Evolutionary conservation across 2,888 invertebrate genomes (phyloP).

Genomic region (Masnerella sp.): DNA sequence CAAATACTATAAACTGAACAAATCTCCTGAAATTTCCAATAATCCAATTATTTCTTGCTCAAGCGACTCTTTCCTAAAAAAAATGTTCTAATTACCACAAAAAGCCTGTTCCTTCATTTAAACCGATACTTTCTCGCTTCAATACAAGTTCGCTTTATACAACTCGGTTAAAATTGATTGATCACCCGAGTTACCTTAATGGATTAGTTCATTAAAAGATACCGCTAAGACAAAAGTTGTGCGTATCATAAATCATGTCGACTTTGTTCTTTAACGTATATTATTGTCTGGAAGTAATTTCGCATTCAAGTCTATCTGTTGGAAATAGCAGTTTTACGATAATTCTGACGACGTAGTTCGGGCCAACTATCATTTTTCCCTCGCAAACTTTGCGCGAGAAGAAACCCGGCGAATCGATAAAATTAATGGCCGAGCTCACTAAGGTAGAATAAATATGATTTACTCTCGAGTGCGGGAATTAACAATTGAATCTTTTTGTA

Average conservation of each 20-base stretch:
- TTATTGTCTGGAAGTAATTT: constrained; percentile 27
- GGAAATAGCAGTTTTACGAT: constrained; percentile 17
- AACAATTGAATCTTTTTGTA: no score
- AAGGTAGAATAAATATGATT: constrained; percentile 3
- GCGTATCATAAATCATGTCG: constrained; percentile 41
- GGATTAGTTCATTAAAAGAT: constrained; percentile 46
- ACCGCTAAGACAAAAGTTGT: constrained; percentile 38
- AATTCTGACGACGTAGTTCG: constrained; percentile 13
- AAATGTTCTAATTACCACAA: constrained; percentile 29
- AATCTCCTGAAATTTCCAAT: constrained; percentile 9
- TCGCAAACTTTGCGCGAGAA: constrained; percentile 5
- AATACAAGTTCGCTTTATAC: constrained; percentile 14
- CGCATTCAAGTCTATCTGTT: constrained; percentile 18
- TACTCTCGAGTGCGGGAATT: neutral
- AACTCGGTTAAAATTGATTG: constrained; percentile 35
- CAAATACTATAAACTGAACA: no score
- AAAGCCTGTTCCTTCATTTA: constrained; percentile 24
- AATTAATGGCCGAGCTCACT: constrained; percentile 12
- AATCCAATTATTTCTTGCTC: constrained; percentile 19
- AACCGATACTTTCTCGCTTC: constrained; percentile 17
- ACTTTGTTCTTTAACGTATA: constrained; percentile 21
- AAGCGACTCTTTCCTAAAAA: constrained; percentile 2
- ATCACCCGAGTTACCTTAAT: constrained; percentile 30
- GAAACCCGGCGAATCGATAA: constrained; percentile 3
- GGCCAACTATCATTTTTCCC: constrained; percentile 10